Evolutionary conservation across 2,113 vertebrate genomes (phyloP), one percentile per base, ranked within the genome.

Genomic region (Onychostoma macrolepis): DNA sequence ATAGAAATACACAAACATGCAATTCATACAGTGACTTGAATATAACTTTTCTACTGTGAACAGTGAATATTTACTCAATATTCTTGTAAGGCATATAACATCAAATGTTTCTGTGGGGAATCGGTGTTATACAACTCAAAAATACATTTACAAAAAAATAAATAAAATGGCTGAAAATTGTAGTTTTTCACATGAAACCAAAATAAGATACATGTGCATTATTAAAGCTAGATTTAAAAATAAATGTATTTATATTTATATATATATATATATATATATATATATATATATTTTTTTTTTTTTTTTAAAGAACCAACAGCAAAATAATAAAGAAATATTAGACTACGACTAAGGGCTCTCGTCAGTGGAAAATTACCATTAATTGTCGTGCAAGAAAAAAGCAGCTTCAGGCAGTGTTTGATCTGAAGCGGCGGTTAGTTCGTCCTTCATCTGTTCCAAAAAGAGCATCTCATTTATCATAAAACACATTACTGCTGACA

Each of bases 401-500:
- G 0, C 38, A n/a, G 11, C 72, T 13, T 41, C 21, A 3, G 71
- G 72, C 1, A 1, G n/a, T 26, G 24, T 45, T 76, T 48, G 0
- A 28, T 28, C 74, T 26, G 24, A 74, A 41, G 13, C 7, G 0
- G 6, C 2, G 10, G 19, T 41, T 9, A 71, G 3, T 72, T 72
- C 10, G 12, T 28, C n/a, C 36, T n/a, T 43, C 4, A 74, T n/a
- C 21, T n/a, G 36, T n/a, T 74, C 38, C 11, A 75, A 75, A 11
- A 43, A 43, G 72, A 26, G 5, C 72, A 75, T 76, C 41, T 41
- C 38, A 41, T 72, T 72, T 19, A 75, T 48, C n/a, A 76, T 76
- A 45, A 76, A 17, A 28, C 74, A 43, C 10, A 74, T 72, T 41
- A 6, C 69, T 41, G 69, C 36, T 74, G 71, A 74, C 36, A 5